Evolutionary conservation across 2,888 invertebrate genomes (phyloP).

Genomic region (Papilio elwesi): DNA sequence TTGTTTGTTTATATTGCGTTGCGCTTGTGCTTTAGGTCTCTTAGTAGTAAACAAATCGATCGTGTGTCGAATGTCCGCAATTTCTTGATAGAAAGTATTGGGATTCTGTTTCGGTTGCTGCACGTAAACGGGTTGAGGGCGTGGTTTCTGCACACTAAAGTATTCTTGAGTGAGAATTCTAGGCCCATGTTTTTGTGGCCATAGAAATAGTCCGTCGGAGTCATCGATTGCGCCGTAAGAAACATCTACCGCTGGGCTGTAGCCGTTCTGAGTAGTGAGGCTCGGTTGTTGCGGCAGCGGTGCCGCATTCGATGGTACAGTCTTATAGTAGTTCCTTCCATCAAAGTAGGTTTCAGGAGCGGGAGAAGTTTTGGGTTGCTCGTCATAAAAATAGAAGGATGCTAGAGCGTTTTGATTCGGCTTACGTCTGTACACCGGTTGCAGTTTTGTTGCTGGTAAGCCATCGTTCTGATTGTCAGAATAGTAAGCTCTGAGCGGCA

Average conservation of each 20-base stretch:
- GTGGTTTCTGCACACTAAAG: conserved; percentile 79
- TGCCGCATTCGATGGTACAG: conserved; percentile 60
- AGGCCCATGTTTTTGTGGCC: conserved; percentile 81
- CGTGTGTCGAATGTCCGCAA: conserved; percentile 87
- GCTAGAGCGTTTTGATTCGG: conserved; percentile 78
- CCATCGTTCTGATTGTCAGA: conserved; percentile 81
- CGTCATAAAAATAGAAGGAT: conserved; percentile 88
- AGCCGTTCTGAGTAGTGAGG: conserved; percentile 65
- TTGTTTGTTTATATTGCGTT: conserved; percentile 73
- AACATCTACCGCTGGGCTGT: conserved; percentile 71
- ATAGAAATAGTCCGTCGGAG: conserved; percentile 74
- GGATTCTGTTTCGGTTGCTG: conserved; percentile 74
- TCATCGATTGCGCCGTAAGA: conserved; percentile 77
- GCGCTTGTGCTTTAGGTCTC: conserved; percentile 79
- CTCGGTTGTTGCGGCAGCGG: conserved; percentile 61
- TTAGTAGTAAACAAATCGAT: conserved; percentile 85
- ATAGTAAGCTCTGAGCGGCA: conserved; percentile 86
- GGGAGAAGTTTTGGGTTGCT: conserved; percentile 83
- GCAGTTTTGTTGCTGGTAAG: conserved; percentile 81
- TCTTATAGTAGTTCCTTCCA: conserved; percentile 76
- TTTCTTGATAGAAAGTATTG: conserved; percentile 86
- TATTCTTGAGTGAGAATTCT: conserved; percentile 81
- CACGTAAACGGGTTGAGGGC: conserved; percentile 68
- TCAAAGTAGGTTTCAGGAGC: conserved; percentile 81
- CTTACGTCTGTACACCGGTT: conserved; percentile 77